Evolutionary conservation across 2,888 invertebrate species (phyloP), one percentile per base, ranked within the genome.

Genomic region (Epistrophella euchroma): DNA sequence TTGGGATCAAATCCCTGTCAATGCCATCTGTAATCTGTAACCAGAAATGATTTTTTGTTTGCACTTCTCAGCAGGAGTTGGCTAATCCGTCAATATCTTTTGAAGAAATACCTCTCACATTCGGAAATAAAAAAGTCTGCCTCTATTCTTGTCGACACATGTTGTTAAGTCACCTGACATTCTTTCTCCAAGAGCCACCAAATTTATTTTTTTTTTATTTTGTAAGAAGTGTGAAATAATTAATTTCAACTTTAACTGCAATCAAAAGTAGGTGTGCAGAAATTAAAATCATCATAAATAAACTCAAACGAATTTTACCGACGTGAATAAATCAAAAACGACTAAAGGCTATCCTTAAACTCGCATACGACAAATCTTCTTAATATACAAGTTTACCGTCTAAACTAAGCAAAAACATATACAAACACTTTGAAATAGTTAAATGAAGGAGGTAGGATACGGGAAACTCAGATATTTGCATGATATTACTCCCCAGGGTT

Each of bases 381-480:
- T 43, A 40, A 4, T 19, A 19, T 19, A 47, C 7, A n/a, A 1
- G 2, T 10, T 4, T 28, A 37, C 17, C 55, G 25, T 37, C n/a
- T 28, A 77, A 55, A 15, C 25, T 25, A 28, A 25, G 50, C 37
- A 15, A 35, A 52, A 0, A 15, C 10, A 19, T 13, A 68, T 45
- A 17, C 50, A 50, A 25, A 28, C 58, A 25, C 68, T 40, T 47
- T 4, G 47, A 4, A 47, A 47, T 19, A 45, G 17, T 47, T 19
- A 25, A 11, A 37, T 22, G 17, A 55, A 32, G 45, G 3, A n/a
- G n/a, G 17, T 2, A 11, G 13, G 9, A 28, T 28, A 28, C 28
- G 28, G 43, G n/a, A 56, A 32, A 58, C 35, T 37, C 22, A 64
- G 37, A 62, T 60, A 66, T 66, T 76, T 76, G 71, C 71, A 66